A percentile compares a stretch with the other conserved stretches of the same genome.
phyloP scores from a whole-genome alignment of 2,113 vertebrate species.

The Rhinoptilus africanus region DNA sequence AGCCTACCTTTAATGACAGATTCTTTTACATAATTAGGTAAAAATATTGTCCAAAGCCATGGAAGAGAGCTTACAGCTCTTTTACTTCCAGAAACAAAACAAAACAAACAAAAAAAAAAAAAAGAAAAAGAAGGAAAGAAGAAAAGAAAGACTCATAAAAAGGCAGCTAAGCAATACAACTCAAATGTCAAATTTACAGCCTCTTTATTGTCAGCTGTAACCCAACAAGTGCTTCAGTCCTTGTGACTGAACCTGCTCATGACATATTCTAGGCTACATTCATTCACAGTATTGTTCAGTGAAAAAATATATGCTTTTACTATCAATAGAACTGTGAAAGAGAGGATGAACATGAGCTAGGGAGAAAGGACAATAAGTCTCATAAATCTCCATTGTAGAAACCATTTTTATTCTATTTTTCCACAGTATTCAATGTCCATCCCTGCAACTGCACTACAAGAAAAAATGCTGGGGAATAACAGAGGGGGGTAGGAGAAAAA shows the following conservation, averaged over 20 bases:
- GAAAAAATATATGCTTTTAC: neutral
- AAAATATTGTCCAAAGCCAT: neutral
- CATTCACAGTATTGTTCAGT: neutral
- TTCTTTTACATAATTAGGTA: neutral
- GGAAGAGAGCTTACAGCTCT: neutral
- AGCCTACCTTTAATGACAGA: neutral
- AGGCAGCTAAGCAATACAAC: neutral
- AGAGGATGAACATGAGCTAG: neutral
- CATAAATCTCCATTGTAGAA: neutral
- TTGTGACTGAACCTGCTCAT: neutral
- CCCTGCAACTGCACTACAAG: neutral
- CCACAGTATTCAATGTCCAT: neutral
- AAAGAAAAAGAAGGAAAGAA: neutral
- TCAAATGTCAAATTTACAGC: neutral
- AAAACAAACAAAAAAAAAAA: too few species aligned
- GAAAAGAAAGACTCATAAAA: neutral
- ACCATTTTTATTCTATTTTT: neutral
- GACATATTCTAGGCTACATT: accelerated
- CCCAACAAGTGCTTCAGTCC: neutral
- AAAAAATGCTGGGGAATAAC: neutral
- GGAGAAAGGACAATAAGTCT: neutral
- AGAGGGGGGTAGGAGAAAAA: neutral
- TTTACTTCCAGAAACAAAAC: neutral
- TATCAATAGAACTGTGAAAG: neutral
- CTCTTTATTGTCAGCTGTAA: neutral